phyloP scores from a whole-genome alignment of 2,888 invertebrate genomes.

The Polia nebulosa region DNA sequence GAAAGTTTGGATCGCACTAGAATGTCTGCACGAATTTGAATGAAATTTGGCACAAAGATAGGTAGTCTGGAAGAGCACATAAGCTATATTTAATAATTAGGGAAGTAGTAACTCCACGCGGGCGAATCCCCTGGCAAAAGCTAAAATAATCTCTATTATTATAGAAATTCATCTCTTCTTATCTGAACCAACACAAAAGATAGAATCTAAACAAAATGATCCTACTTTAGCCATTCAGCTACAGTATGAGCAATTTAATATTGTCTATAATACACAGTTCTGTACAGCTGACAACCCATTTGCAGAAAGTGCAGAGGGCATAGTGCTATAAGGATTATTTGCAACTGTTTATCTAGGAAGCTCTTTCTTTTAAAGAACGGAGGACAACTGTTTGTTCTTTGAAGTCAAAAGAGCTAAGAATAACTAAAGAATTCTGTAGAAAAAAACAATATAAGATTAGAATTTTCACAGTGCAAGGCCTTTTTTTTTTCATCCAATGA shows the following conservation, averaged over 20 bases:
- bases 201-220: conserved; percentile 20
- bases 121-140: too few relatives aligned
- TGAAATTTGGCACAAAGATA: too few relatives aligned
- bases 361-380: conserved; percentile 24
- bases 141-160: too few relatives aligned
- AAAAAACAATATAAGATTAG: neutral
- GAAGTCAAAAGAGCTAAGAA: conserved; percentile 7
- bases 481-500: neutral
- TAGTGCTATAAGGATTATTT: conserved; percentile 49
- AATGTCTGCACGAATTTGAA: too few relatives aligned
- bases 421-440: neutral
- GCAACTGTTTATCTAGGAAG: conserved; percentile 25
- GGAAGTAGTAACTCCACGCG: too few relatives aligned
- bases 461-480: neutral
- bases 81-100: too few relatives aligned
- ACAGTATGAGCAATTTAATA: conserved; percentile 66
- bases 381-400: conserved; percentile 3
- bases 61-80: too few relatives aligned
- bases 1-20: too few relatives aligned
- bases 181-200: neutral
- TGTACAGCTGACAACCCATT: conserved; percentile 63
- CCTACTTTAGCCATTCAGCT: conserved; percentile 26
- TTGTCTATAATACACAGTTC: conserved; percentile 60
- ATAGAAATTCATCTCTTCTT: too few relatives aligned
- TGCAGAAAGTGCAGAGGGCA: conserved; percentile 53